These are phyloP conservation scores for Lontra canadensis DNA, from an alignment of 2,113 vertebrate species.

Conservation along the genomic window DNA sequence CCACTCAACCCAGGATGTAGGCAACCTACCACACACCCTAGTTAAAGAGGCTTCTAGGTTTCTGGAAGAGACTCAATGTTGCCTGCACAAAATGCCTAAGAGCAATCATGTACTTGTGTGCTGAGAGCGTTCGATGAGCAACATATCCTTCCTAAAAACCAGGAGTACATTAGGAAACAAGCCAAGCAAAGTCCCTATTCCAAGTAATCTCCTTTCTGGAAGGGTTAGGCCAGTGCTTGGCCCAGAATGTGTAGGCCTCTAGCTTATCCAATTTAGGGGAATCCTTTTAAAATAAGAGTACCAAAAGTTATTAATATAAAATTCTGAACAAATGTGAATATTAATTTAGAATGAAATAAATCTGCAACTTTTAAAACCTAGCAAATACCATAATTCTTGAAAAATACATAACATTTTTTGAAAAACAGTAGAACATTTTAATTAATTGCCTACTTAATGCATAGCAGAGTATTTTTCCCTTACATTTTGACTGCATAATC, in stretches of 20 bases:
- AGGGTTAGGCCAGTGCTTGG: not conserved
- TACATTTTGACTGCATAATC: not conserved
- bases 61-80: not conserved
- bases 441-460: not conserved
- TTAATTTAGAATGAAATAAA: not conserved
- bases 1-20: accelerated
- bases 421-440: not conserved
- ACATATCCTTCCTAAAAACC: not conserved
- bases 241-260: not conserved
- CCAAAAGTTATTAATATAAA: not conserved
- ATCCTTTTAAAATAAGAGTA: not conserved
- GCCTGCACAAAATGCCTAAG: not conserved
- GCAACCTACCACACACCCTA: not conserved
- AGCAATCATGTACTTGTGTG: not conserved
- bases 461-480: not conserved
- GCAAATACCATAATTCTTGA: not conserved
- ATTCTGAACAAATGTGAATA: not conserved
- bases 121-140: not conserved
- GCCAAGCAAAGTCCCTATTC: not conserved
- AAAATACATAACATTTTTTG: not conserved
- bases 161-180: not conserved
- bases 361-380: not conserved
- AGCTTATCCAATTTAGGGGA: not conserved
- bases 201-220: not conserved
- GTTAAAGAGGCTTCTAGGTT: no score